These are phyloP conservation scores for Masticophis lateralis DNA, from an alignment of 2,797 vertebrate genomes.

Conservation along the genomic window DNA sequence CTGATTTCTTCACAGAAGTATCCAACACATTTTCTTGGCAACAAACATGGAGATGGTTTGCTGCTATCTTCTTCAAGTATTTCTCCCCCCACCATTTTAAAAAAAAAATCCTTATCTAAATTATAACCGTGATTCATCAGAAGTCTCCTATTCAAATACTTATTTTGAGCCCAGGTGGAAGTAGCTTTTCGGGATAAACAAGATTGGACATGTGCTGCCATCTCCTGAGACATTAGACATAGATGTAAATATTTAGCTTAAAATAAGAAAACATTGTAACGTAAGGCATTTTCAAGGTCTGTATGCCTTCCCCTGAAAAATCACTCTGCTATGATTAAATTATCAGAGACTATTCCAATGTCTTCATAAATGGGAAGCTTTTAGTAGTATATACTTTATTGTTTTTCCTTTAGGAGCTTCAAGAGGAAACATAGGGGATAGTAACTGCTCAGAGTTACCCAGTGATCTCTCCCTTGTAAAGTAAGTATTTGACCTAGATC, in stretches of 20 bases:
- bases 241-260: not conserved
- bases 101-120: not conserved
- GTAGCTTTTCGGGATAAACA: not conserved
- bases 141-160: not conserved
- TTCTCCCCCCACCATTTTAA: no score
- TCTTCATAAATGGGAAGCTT: not conserved
- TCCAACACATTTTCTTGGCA: not conserved
- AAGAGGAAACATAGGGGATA: not conserved
- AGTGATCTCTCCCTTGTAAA: not conserved
- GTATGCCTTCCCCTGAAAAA: not conserved
- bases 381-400: not conserved
- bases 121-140: not conserved
- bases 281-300: not conserved
- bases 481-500: not conserved
- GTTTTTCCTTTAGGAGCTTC: not conserved
- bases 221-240: not conserved
- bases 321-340: not conserved
- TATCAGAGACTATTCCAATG: not conserved
- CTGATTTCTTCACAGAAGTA: not conserved
- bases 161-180: not conserved
- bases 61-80: not conserved
- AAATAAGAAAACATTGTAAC: not conserved
- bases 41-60: not conserved
- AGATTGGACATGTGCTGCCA: not conserved
- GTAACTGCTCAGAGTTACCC: not conserved